Evolutionary conservation across 1,140 invertebrate genomes (phyloP), one percentile per base, ranked within the genome.

Genomic region (Drosophila baimaii): DNA sequence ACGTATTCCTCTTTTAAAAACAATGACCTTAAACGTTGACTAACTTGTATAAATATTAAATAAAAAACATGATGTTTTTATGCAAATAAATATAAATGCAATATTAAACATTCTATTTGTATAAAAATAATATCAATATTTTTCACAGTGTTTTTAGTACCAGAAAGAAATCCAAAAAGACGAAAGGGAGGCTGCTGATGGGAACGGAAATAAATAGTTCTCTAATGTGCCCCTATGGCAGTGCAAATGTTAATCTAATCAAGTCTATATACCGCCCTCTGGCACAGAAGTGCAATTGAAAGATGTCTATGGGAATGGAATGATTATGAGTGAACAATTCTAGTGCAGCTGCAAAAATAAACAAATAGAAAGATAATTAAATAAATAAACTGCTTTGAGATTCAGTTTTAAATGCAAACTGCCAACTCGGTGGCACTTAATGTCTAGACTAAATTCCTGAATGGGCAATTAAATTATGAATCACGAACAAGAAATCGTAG

Each of bases 161-260:
- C 19, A 31, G 27, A 51, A 51, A 31, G 17, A 31, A 19, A 19
- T 4, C 1, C 4, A 9, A 1, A 19, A 3, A 59, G 23, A 13
- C 41, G 31, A 25, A n/a, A 49, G 21, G 33, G 19, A 49, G 46
- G 33, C 55, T 41, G 37, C 33, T 35, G 59, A 41, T 56, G 39
- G 44, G 23, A 47, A 33, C 57, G 71, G 71, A 73, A 63, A 52
- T 63, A 33, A 44, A 63, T 35, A 29, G 54, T 29, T 31, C 37
- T 47, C 44, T 21, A 31, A 46, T 58, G 43, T 29, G 79, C 80
- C 80, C 82, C 79, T 82, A 85, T 85, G 43, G 17, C 31, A 52
- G 41, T 61, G 73, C 78, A 86, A 86, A 81, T 81, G 82, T 72
- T 86, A 86, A 86, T 86, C 83, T 79, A 86, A 85, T 85, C 79